phyloP scores from a whole-genome alignment of 2,113 vertebrate genomes.

The Ictidomys tridecemlineatus region DNA sequence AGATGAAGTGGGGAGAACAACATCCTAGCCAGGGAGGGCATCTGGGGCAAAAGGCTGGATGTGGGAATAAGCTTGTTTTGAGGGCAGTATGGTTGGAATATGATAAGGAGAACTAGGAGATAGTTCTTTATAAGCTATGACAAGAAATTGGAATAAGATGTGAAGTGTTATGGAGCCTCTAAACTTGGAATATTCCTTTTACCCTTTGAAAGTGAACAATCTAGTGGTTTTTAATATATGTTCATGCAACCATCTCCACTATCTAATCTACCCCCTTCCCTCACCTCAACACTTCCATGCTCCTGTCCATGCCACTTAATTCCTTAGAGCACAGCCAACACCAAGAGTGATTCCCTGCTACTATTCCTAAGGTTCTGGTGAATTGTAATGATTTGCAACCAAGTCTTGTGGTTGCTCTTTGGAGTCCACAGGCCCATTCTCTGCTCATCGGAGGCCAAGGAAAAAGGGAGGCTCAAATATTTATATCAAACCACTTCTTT shows the following conservation, averaged over 20 bases:
- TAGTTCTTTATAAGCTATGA: background rate
- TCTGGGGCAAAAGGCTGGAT: background rate
- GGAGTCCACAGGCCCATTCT: background rate
- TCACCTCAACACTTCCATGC: background rate
- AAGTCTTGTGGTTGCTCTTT: background rate
- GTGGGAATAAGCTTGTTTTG: background rate
- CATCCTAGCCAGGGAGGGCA: background rate
- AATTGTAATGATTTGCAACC: background rate
- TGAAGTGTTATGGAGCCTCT: background rate
- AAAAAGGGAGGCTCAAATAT: background rate
- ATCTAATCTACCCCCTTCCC: background rate
- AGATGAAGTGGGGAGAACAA: background rate
- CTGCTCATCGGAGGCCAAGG: background rate
- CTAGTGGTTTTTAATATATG: background rate
- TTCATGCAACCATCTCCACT: background rate
- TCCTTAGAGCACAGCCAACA: background rate
- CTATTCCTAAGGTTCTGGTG: background rate
- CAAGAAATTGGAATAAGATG: background rate
- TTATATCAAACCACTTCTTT: background rate
- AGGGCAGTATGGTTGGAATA: background rate
- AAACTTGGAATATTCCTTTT: background rate
- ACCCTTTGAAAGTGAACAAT: background rate
- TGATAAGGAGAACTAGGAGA: background rate
- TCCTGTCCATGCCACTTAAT: background rate
- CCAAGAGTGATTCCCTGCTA: background rate